A percentile compares a stretch with the other conserved stretches of the same genome.
Evolutionary conservation across 2,888 invertebrate genomes (phyloP).

Genomic region (Trachelus stipa): DNA sequence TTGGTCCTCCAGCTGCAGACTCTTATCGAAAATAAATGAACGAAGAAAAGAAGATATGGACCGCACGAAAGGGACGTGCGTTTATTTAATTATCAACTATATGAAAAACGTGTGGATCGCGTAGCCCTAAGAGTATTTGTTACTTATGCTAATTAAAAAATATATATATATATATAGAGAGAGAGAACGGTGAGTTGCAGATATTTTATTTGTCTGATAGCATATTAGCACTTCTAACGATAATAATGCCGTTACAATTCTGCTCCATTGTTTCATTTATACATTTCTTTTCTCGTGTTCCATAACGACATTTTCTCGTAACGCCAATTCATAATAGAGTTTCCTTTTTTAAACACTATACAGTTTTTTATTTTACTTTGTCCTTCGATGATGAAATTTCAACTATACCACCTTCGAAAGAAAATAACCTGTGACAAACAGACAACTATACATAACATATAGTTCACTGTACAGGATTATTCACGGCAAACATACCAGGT

Average conservation of each 20-base stretch:
- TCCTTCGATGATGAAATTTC: background rate
- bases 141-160: background rate
- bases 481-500: too few species aligned
- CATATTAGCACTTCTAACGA: background rate
- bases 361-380: background rate
- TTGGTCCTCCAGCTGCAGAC: conserved; percentile 90
- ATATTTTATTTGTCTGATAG: background rate
- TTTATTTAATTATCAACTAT: conserved; percentile 23
- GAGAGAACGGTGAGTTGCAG: background rate
- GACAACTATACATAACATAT: background rate
- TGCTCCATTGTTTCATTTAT: background rate
- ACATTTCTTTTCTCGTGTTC: background rate
- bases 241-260: background rate
- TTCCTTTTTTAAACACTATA: background rate
- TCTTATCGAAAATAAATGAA: conserved; percentile 90
- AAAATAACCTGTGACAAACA: background rate
- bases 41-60: background rate
- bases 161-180: background rate
- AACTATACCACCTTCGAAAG: background rate
- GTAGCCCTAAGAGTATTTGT: conserved; percentile 14
- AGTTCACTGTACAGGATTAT: background rate
- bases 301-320: background rate
- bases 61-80: background rate
- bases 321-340: background rate
- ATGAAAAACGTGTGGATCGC: conserved; percentile 21